phyloP scores from a whole-genome alignment of 2,888 invertebrate genomes.

The Luperina nickerlii region DNA sequence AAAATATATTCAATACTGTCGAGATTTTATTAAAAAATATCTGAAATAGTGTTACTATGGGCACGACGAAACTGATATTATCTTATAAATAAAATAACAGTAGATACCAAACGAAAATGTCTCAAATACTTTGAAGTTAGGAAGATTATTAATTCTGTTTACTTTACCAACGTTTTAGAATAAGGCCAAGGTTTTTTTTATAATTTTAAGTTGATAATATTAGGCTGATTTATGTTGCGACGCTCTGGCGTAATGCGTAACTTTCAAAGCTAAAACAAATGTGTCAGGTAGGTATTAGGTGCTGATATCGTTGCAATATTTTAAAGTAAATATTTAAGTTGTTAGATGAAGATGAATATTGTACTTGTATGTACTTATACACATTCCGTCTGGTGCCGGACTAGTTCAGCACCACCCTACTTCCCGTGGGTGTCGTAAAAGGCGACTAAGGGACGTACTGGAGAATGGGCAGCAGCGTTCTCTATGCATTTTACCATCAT shows the following conservation, averaged over 20 bases:
- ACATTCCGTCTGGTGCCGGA: no score
- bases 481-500: no score
- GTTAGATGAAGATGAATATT: not conserved
- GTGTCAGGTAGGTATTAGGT: not conserved
- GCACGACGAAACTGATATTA: slow-evolving; percentile 33
- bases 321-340: not conserved
- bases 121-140: slow-evolving; percentile 51
- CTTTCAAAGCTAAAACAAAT: not conserved
- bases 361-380: no score
- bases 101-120: slow-evolving; percentile 47
- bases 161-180: slow-evolving; percentile 25
- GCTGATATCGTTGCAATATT: not conserved
- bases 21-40: slow-evolving; percentile 36
- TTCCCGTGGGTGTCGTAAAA: no score
- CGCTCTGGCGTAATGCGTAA: not conserved
- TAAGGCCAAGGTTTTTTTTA: not conserved
- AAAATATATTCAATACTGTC: slow-evolving; percentile 30
- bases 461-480: no score
- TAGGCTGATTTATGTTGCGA: not conserved
- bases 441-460: no score
- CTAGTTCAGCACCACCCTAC: no score
- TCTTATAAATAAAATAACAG: slow-evolving; percentile 29
- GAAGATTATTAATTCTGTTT: slow-evolving; percentile 40
- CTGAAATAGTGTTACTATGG: slow-evolving; percentile 9
- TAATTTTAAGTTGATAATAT: not conserved